These are phyloP conservation scores for Pardosa pseudoannulata DNA, from an alignment of 2,888 invertebrate species.

Conservation along the genomic window DNA sequence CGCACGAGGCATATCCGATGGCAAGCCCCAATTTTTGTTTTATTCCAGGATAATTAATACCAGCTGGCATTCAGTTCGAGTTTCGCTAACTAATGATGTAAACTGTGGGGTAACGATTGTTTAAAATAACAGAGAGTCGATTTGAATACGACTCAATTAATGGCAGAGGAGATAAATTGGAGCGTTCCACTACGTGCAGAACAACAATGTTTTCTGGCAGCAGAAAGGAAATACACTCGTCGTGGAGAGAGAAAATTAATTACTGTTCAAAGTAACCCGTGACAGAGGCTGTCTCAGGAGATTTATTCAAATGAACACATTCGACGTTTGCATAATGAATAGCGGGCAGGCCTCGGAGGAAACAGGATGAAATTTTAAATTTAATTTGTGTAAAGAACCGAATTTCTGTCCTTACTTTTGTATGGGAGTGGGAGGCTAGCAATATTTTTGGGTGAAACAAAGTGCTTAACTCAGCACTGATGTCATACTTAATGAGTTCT, in stretches of 20 bases:
- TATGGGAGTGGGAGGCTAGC: too few species aligned
- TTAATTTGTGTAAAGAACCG: neutral
- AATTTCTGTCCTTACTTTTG: too few species aligned
- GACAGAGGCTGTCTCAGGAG: neutral
- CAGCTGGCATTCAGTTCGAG: neutral
- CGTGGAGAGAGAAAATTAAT: neutral
- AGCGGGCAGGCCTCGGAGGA: neutral
- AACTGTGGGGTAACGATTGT: neutral
- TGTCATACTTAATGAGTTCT: too few species aligned
- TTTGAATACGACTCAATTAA: constrained; percentile 4
- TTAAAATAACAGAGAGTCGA: neutral
- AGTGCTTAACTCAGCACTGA: too few species aligned
- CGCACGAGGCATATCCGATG: too few species aligned
- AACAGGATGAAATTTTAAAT: neutral
- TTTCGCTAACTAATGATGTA: neutral
- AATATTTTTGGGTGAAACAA: too few species aligned
- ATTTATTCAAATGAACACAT: neutral
- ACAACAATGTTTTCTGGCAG: neutral
- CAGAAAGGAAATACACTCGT: neutral
- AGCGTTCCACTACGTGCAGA: neutral
- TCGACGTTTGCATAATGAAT: neutral
- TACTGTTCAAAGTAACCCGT: neutral
- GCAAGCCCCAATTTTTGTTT: neutral
- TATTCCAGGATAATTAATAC: neutral
- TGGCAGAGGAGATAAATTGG: constrained; percentile 4